A percentile compares a stretch with the other conserved stretches of the same genome.
Conservation (phyloP, 2,888 invertebrate species). For the Cheilosia vernalis region DNA sequence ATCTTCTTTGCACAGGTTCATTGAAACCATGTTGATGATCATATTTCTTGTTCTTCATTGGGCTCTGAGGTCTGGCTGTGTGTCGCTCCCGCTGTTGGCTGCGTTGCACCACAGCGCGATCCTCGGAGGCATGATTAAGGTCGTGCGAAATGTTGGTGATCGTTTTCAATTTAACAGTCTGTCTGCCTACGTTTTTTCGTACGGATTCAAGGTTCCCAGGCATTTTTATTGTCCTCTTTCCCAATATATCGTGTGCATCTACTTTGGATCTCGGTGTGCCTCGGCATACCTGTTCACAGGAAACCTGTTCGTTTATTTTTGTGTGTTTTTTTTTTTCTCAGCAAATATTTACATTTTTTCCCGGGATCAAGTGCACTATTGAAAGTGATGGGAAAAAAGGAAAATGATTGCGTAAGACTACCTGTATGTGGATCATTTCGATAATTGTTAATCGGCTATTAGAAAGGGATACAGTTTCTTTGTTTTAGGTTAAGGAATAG, state of each 20-base stretch:
- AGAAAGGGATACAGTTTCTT: neutral
- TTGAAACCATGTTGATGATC: constrained; percentile 44
- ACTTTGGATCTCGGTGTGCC: constrained; percentile 17
- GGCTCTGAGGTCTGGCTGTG: constrained; percentile 6
- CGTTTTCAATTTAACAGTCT: constrained; percentile 34
- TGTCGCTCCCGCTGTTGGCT: constrained; percentile 3
- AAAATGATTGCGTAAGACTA: constrained; percentile 38
- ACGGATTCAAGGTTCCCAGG: constrained; percentile 64
- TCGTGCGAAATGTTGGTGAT: constrained; percentile 68
- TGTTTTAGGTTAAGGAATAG: no score
- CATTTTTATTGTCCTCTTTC: constrained; percentile 48
- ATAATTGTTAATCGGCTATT: neutral
- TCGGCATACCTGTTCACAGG: constrained; percentile 24
- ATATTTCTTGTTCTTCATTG: constrained; percentile 58
- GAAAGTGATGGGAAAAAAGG: constrained; percentile 19
- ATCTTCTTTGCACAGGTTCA: constrained; percentile 44
- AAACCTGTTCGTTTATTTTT: constrained; percentile 48
- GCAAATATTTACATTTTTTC: constrained; percentile 61
- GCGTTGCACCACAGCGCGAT: constrained; percentile 20
- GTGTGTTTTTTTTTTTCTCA: constrained; percentile 14
- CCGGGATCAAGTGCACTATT: constrained; percentile 46
- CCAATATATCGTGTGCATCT: constrained; percentile 20
- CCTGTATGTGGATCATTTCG: neutral
- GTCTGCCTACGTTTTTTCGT: constrained; percentile 38
- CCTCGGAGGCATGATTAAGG: constrained; percentile 49